Evolutionary conservation across 2,113 vertebrate species (phyloP).

Genomic region (Antechinus flavipes): DNA sequence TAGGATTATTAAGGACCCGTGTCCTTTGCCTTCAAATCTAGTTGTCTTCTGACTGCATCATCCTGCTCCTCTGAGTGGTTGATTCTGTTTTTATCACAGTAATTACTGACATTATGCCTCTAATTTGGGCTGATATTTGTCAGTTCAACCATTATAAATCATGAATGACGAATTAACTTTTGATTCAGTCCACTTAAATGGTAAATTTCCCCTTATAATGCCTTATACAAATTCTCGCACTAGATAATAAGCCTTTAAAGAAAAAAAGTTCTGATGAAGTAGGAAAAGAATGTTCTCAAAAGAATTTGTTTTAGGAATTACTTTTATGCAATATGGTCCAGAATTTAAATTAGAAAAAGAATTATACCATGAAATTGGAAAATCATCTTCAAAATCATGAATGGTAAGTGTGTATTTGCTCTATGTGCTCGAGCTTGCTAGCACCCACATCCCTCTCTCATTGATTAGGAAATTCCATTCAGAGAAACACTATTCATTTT

Average conservation of each 20-base stretch:
- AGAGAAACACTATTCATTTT: too few species aligned
- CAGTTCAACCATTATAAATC: slow-evolving; percentile 11
- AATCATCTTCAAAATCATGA: neutral
- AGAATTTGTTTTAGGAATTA: slow-evolving; percentile 37
- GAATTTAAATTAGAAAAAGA: too few species aligned
- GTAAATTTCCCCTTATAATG: neutral
- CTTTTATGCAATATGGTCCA: neutral
- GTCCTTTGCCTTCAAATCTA: neutral
- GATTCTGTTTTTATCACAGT: slow-evolving; percentile 34
- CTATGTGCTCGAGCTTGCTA: too few species aligned
- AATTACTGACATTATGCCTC: slow-evolving; percentile 28
- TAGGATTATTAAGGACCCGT: neutral
- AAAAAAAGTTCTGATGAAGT: slow-evolving; percentile 46
- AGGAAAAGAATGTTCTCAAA: slow-evolving; percentile 44
- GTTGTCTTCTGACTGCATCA: neutral
- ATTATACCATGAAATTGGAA: neutral
- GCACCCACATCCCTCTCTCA: too few species aligned
- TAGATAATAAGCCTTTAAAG: slow-evolving; percentile 18
- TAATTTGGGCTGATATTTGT: slow-evolving; percentile 13
- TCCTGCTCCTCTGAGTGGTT: neutral
- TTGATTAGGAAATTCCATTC: too few species aligned
- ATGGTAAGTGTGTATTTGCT: neutral
- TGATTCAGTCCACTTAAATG: neutral
- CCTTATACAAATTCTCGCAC: neutral
- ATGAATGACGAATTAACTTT: neutral